Evolutionary conservation across 2,113 vertebrate genomes (phyloP), one percentile per base, ranked within the genome.

Genomic region (Oncorhynchus kisutch): DNA sequence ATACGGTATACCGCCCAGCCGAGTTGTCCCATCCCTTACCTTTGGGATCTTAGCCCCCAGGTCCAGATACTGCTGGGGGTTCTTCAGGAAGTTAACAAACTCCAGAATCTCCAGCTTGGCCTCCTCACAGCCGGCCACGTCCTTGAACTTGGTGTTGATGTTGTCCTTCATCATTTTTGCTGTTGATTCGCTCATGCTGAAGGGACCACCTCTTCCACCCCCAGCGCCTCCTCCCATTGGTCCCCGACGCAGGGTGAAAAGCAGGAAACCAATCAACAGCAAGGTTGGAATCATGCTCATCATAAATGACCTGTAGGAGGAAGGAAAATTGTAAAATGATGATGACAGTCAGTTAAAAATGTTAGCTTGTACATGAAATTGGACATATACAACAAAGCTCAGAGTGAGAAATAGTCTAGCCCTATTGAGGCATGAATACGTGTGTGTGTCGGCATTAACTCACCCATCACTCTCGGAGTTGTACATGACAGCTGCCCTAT

Each of bases 1-100:
- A 45, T 45, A 45, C 2, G 39, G 39, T 45, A 45, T 3, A 45
- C 39, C 39, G 9, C 39, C 39, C 39, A 45, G 39, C 39, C 39
- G 9, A 45, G 39, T 11, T 67, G 24, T 45, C 68, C 54, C 13
- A 6, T 27, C 25, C 49, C 22, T 54, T 81, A 93, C 92, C 91
- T 92, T 90, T 31, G 92, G 92, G 24, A 94, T 93, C 77, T 92
- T 92, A 60, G 91, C 91, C 16, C 93, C 92, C 9, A 93, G 84
- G 48, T 93, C 90, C 74, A 87, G 87, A 78, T 91, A 93, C 12
- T 93, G 90, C 77, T 90, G 90, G 20, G 91, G 93, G 72, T 92
- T 93, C 81, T 92, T 93, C 29, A 93, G 78, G 78, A 93, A 92
- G 82, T 92, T 92, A 31, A 93, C 93, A 62, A 93, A 93, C 75